These are phyloP conservation scores for Oophaga pumilio DNA, from an alignment of 2,113 vertebrate genomes.

Conservation along the genomic window DNA sequence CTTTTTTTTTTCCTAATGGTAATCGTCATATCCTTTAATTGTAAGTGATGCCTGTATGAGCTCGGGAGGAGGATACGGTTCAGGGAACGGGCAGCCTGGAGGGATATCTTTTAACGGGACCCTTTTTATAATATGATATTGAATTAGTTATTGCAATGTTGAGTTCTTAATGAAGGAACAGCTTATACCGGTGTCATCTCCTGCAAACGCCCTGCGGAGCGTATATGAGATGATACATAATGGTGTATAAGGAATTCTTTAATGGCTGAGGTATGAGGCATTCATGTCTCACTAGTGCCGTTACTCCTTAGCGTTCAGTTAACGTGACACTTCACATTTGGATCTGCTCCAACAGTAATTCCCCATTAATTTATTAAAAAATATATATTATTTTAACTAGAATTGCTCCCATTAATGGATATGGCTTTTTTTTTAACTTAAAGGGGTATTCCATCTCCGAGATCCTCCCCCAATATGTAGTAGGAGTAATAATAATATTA, in stretches of 20 bases:
- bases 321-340: neutral
- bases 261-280: neutral
- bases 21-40: neutral
- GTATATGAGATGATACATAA: neutral
- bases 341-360: neutral
- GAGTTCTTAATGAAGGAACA: neutral
- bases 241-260: neutral
- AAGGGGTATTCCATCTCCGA: too few relatives aligned
- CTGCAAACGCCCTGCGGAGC: neutral
- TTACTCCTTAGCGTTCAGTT: neutral
- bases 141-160: neutral
- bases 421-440: too few relatives aligned
- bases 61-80: neutral
- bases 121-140: neutral
- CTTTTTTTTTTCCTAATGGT: neutral
- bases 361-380: neutral
- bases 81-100: neutral
- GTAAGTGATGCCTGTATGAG: neutral
- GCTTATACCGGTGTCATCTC: neutral
- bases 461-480: too few relatives aligned
- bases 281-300: neutral
- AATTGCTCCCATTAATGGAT: neutral
- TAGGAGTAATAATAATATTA: too few relatives aligned
- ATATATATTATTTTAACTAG: neutral
- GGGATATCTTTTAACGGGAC: neutral